Evolutionary conservation across 1,140 invertebrate genomes (phyloP).

Genomic region (Helicoverpa armigera): DNA sequence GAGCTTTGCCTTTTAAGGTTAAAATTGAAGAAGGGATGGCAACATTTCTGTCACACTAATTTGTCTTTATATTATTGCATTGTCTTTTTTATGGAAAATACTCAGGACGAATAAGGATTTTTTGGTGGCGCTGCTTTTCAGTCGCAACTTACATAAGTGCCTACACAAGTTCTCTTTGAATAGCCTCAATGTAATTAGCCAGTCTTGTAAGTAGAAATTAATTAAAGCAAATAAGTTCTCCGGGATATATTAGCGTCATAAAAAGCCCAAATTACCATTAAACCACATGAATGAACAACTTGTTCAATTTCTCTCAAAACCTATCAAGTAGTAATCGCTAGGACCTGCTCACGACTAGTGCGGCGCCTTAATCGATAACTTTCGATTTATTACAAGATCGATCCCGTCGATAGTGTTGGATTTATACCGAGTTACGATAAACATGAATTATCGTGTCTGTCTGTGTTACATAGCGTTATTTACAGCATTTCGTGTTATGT

Average conservation of each 20-base stretch:
- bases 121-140: neutral
- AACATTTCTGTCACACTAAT: neutral
- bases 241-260: neutral
- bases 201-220: too few species aligned
- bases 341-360: conserved; percentile 45
- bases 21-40: neutral
- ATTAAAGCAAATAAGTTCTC: neutral
- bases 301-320: conserved; percentile 36
- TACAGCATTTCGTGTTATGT: conserved; percentile 27
- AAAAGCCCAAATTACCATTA: conserved; percentile 17
- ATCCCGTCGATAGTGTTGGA: conserved; percentile 48
- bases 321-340: conserved; percentile 19
- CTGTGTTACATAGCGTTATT: conserved; percentile 39
- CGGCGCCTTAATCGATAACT: conserved; percentile 46
- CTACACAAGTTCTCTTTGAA: too few species aligned
- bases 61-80: neutral
- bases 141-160: neutral
- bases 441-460: conserved; percentile 42
- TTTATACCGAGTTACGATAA: conserved; percentile 46
- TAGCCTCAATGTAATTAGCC: too few species aligned
- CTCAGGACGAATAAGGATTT: neutral
- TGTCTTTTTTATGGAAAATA: neutral
- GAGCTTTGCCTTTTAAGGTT: conserved; percentile 28
- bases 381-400: conserved; percentile 51
- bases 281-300: neutral